phyloP scores from a whole-genome alignment of 2,797 vertebrate species.

The Lates japonicus region DNA sequence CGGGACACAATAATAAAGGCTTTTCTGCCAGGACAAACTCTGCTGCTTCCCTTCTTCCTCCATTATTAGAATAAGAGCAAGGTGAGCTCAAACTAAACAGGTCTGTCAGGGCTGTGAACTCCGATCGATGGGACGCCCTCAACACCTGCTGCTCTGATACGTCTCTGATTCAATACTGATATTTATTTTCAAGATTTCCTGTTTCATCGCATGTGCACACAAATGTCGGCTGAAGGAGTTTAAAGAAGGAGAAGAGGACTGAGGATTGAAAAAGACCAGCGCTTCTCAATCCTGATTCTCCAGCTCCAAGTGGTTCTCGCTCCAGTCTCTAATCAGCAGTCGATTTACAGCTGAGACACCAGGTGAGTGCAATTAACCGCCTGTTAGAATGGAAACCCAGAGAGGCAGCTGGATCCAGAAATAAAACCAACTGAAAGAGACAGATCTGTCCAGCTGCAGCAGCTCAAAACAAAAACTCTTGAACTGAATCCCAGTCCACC shows the following conservation, averaged over 20 bases:
- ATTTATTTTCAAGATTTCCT: background rate
- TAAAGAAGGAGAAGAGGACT: background rate
- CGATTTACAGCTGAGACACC: background rate
- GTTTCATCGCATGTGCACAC: background rate
- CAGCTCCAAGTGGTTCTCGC: background rate
- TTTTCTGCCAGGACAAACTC: constrained; percentile 22
- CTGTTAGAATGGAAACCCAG: constrained; percentile 2
- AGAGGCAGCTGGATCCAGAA: constrained; percentile 1
- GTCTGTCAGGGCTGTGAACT: constrained; percentile 2
- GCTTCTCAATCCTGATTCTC: background rate
- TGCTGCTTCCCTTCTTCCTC: background rate
- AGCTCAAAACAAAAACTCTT: constrained; percentile 10
- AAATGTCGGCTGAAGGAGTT: background rate
- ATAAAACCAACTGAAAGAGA: constrained; percentile 8
- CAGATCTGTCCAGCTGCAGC: constrained; percentile 2
- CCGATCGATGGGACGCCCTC: background rate
- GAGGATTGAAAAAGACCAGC: background rate
- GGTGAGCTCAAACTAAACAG: constrained; percentile 8
- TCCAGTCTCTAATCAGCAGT: constrained; percentile 19
- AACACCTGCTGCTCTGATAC: background rate
- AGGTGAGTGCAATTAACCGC: constrained; percentile 39
- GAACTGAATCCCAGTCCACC: constrained; percentile 8
- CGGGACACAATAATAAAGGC: constrained; percentile 23
- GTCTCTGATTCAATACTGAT: background rate
- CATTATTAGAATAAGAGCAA: constrained; percentile 1